Evolutionary conservation across 2,797 vertebrate genomes (phyloP).

Genomic region (Galago senegalensis): DNA sequence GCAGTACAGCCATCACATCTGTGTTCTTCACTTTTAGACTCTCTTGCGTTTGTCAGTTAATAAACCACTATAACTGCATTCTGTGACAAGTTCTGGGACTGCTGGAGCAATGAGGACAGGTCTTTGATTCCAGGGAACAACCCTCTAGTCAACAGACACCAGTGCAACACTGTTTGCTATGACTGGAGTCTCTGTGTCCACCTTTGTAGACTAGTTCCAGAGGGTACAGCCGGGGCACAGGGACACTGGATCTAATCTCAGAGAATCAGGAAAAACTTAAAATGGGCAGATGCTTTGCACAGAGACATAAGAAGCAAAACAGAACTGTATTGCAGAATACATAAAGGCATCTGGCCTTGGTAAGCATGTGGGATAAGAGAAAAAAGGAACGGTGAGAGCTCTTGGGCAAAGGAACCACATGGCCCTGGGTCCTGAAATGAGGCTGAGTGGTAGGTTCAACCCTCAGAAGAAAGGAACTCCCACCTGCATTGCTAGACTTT

Average conservation of each 20-base stretch:
- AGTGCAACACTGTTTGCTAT: too few species aligned
- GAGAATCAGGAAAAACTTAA: not conserved
- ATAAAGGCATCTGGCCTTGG: not conserved
- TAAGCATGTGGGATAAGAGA: not conserved
- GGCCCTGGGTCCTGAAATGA: not conserved
- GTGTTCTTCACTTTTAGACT: not conserved
- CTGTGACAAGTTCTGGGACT: not conserved
- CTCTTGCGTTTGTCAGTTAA: not conserved
- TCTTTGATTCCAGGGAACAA: not conserved
- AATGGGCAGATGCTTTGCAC: not conserved
- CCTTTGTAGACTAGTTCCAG: too few species aligned
- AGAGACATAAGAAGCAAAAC: not conserved
- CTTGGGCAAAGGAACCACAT: not conserved
- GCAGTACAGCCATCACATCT: not conserved
- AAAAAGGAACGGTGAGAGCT: not conserved
- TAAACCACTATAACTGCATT: not conserved
- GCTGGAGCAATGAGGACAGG: not conserved
- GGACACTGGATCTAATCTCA: not conserved
- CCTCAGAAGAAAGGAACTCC: not conserved
- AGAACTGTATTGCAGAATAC: not conserved
- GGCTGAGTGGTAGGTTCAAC: not conserved
- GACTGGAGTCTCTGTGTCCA: not conserved
- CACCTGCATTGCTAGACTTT: not conserved
- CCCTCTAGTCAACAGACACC: not conserved
- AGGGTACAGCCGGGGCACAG: not conserved